A percentile compares a stretch with the other conserved stretches of the same genome.
phyloP scores from a whole-genome alignment of 2,113 vertebrate genomes.

The Gulo gulo region DNA sequence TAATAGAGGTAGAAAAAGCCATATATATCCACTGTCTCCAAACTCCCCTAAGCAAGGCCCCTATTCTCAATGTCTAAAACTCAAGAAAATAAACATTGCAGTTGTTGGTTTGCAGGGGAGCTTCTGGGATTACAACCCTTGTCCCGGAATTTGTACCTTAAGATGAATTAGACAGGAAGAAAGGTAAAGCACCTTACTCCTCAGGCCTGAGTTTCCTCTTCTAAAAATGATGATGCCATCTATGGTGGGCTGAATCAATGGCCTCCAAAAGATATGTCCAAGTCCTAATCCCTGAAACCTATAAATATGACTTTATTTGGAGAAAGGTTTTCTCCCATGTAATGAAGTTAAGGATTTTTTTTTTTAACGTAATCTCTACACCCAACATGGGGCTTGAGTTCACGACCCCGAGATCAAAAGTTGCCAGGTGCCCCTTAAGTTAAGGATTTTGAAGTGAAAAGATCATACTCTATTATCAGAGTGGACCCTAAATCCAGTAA shows the following conservation, averaged over 20 bases:
- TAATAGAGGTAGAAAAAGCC: not conserved
- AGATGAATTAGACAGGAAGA: not conserved
- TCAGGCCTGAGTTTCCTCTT: not conserved
- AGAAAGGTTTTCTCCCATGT: not conserved
- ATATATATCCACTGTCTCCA: not conserved
- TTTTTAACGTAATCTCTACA: not conserved
- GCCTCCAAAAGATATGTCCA: not conserved
- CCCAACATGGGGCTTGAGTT: not conserved
- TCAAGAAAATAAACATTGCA: not conserved
- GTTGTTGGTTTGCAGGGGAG: not conserved
- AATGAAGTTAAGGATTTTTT: not conserved
- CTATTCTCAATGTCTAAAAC: not conserved
- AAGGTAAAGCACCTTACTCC: not conserved
- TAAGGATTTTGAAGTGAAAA: not conserved
- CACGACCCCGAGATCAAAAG: not conserved
- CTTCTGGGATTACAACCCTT: not conserved
- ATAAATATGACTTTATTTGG: not conserved
- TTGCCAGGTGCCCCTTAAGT: not conserved
- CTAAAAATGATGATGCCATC: not conserved
- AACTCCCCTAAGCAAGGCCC: not conserved
- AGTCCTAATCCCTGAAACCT: not conserved
- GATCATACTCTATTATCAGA: not conserved
- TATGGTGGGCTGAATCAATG: not conserved
- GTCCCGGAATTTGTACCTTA: constrained; percentile 3
- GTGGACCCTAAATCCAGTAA: not conserved